Conservation (phyloP, 53 echinoderm and acorn worm genomes). For the Hippasteria phrygiana region DNA sequence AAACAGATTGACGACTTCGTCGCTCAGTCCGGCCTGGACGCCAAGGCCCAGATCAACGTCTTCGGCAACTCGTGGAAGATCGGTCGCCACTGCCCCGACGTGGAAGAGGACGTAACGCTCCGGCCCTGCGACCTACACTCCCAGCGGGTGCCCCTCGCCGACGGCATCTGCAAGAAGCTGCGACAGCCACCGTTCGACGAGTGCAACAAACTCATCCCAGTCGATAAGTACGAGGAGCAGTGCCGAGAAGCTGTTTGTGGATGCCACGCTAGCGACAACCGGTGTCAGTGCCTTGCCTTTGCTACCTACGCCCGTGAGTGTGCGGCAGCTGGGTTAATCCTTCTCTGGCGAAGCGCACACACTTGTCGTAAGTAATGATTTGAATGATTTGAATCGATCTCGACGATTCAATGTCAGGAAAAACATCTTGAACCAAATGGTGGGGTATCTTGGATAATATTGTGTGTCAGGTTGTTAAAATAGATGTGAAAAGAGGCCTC, state of each 20-base stretch:
- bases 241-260: constrained; percentile 84
- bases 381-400: no score
- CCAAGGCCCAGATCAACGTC: constrained; percentile 72
- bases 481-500: no score
- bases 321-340: constrained; percentile 65
- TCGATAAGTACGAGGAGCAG: constrained; percentile 74
- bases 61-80: constrained; percentile 95
- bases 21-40: constrained; percentile 66
- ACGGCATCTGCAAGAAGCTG: constrained; percentile 63
- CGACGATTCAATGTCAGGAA: no score
- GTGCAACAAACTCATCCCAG: constrained; percentile 73
- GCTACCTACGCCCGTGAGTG: constrained; percentile 86
- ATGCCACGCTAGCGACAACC: constrained; percentile 59
- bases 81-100: constrained; percentile 76
- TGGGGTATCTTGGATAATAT: no score
- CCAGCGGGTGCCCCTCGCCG: constrained; percentile 66
- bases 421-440: no score
- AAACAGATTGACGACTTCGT: constrained; percentile 74
- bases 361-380: constrained; percentile 62
- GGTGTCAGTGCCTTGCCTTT: constrained; percentile 85
- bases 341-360: constrained; percentile 70
- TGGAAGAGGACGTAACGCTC: constrained; percentile 11
- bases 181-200: constrained; percentile 56
- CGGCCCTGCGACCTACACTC: constrained; percentile 72
- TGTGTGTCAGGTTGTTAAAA: no score